phyloP scores from a whole-genome alignment of 2,888 invertebrate species.

The Mechanitis mazaeus region DNA sequence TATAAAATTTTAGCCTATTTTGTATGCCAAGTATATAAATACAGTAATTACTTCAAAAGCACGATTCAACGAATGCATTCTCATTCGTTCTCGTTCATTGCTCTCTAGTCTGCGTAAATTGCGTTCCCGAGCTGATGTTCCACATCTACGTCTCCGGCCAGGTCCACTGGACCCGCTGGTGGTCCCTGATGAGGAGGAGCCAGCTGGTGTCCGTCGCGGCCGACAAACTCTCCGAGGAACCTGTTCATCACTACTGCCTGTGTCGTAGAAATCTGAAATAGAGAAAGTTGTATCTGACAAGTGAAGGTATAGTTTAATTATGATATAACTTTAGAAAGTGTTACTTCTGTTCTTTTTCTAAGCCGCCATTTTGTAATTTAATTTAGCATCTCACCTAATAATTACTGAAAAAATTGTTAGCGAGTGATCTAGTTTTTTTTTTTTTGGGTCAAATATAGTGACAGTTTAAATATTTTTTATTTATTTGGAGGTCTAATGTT shows the following conservation, averaged over 20 bases:
- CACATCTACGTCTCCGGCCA: conserved; percentile 82
- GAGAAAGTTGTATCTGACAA: not conserved
- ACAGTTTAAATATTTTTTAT: too few species aligned
- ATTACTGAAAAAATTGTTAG: too few species aligned
- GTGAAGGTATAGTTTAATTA: not conserved
- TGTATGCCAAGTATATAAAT: not conserved
- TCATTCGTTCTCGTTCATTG: conserved; percentile 92
- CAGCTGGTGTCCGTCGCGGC: conserved; percentile 49
- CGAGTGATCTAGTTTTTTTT: too few species aligned
- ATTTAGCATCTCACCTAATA: too few species aligned
- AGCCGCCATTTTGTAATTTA: too few species aligned
- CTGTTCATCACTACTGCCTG: conserved; percentile 61
- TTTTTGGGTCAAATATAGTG: too few species aligned
- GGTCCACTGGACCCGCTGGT: conserved; percentile 47
- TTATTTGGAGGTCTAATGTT: too few species aligned
- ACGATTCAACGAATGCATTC: conserved; percentile 94
- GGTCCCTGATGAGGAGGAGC: conserved; percentile 48
- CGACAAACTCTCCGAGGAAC: conserved; percentile 46
- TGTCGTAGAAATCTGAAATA: conserved; percentile 60
- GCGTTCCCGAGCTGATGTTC: conserved; percentile 88
- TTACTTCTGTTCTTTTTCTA: too few species aligned
- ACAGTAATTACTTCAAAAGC: conserved; percentile 85
- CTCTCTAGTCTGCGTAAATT: conserved; percentile 91
- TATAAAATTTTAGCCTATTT: too few species aligned
- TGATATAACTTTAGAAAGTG: too few species aligned